Conservation (phyloP, 2,113 vertebrate genomes). For the Cyprinodon brontotheroides region DNA sequence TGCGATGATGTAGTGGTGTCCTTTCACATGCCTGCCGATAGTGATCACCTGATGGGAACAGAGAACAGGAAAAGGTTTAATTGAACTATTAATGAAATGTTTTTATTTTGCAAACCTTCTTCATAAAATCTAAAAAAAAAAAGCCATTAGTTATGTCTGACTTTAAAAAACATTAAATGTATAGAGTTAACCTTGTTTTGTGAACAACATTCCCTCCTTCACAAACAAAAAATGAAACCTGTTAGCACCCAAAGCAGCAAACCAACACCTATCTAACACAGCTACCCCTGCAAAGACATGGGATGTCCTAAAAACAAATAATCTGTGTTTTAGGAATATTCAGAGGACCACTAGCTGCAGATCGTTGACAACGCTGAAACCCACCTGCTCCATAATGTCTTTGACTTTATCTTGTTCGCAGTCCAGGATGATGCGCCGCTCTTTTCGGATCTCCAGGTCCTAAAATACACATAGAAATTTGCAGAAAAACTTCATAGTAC, state of each 20-base stretch:
- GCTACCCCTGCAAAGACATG: too few species aligned
- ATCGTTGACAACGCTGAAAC: background rate
- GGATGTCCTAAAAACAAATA: background rate
- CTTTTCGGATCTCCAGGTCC: conserved; percentile 94
- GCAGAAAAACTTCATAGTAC: background rate
- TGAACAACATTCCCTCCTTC: background rate
- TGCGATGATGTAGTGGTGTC: conserved; percentile 97
- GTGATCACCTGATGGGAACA: conserved; percentile 88
- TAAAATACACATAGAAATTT: conserved; percentile 46
- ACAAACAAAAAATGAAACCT: background rate
- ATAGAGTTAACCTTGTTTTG: too few species aligned
- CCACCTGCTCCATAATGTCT: conserved; percentile 96
- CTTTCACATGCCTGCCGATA: conserved; percentile 95
- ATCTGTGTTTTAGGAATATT: background rate
- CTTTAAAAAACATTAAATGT: background rate
- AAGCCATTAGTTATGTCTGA: too few species aligned
- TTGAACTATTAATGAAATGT: background rate
- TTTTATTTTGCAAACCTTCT: too few species aligned
- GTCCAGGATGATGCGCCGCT: conserved; percentile 93
- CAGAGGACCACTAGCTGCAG: background rate
- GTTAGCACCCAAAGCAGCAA: too few species aligned
- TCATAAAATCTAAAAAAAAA: too few species aligned
- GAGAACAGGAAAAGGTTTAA: background rate
- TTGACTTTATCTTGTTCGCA: conserved; percentile 97
- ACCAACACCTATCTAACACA: background rate